Conservation (phyloP, 2,113 vertebrate species). For the Pyxicephalus adspersus region DNA sequence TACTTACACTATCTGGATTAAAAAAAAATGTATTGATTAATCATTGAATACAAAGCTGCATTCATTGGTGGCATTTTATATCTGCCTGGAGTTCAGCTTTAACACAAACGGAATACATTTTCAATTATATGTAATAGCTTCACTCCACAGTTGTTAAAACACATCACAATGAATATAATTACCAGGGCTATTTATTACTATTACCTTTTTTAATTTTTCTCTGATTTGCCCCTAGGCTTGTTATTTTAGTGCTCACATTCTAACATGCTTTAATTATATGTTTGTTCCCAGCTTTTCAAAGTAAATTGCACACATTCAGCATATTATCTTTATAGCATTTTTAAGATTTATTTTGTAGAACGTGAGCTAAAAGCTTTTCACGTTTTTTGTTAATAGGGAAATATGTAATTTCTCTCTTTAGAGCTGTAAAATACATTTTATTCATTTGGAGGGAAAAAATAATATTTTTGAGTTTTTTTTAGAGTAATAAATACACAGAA, state of each 20-base stretch:
- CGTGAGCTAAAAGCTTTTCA: background rate
- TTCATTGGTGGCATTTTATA: too few relatives aligned
- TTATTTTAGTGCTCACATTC: background rate
- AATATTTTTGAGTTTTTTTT: too few relatives aligned
- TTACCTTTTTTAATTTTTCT: background rate
- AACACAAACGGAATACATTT: background rate
- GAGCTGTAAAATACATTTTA: too few relatives aligned
- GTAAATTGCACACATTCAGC: background rate
- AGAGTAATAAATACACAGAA: too few relatives aligned
- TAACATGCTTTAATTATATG: background rate
- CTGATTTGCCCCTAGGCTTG: background rate
- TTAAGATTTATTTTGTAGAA: background rate
- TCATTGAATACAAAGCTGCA: too few relatives aligned
- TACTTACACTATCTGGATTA: too few relatives aligned
- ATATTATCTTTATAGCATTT: background rate
- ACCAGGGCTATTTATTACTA: background rate
- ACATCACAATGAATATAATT: background rate
- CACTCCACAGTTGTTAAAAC: background rate
- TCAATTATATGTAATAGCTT: background rate
- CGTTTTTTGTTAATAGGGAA: background rate
- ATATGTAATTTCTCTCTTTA: background rate
- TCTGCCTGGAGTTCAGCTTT: too few relatives aligned
- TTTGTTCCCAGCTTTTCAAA: conserved; percentile 5
- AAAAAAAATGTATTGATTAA: too few relatives aligned
- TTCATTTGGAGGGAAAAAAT: too few relatives aligned